Conservation (phyloP, 2,888 invertebrate genomes). For the Myathropa florea region DNA sequence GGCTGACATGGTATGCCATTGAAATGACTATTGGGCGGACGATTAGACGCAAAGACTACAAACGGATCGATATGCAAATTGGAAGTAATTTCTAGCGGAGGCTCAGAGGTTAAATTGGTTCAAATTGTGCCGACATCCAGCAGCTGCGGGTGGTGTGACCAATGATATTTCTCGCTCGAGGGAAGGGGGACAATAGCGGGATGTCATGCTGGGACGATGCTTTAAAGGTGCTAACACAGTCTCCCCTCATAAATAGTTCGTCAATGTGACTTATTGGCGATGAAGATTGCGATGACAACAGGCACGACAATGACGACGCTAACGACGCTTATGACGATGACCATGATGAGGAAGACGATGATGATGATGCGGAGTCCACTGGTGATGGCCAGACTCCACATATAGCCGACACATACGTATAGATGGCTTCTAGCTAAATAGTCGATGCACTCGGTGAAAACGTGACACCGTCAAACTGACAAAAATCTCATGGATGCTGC, state of each 20-base stretch:
- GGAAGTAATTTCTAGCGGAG: slow-evolving; percentile 42
- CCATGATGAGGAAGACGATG: not conserved
- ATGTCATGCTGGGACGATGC: not conserved
- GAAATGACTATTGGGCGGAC: slow-evolving; percentile 47
- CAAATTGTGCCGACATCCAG: slow-evolving; percentile 41
- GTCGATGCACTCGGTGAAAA: slow-evolving; percentile 63
- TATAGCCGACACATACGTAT: slow-evolving; percentile 14
- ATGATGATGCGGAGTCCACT: slow-evolving; percentile 19
- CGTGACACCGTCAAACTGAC: slow-evolving; percentile 60
- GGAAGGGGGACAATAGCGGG: not conserved
- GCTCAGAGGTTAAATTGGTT: slow-evolving; percentile 65
- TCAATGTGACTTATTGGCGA: slow-evolving; percentile 49
- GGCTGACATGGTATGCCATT: slow-evolving; percentile 7
- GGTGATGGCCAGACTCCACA: not conserved
- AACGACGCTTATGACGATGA: not conserved
- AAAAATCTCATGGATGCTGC: slow-evolving; percentile 56
- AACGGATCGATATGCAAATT: slow-evolving; percentile 67
- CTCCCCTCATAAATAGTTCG: slow-evolving; percentile 27
- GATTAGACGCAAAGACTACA: slow-evolving; percentile 44
- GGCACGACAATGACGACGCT: not conserved
- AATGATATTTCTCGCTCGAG: slow-evolving; percentile 18
- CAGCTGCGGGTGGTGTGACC: slow-evolving; percentile 54
- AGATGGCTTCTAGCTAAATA: slow-evolving; percentile 62
- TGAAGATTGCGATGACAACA: slow-evolving; percentile 12
- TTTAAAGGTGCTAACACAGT: slow-evolving; percentile 33